Evolutionary conservation across 1,140 invertebrate genomes (phyloP).

Genomic region (Drosophila pseudoananassae): DNA sequence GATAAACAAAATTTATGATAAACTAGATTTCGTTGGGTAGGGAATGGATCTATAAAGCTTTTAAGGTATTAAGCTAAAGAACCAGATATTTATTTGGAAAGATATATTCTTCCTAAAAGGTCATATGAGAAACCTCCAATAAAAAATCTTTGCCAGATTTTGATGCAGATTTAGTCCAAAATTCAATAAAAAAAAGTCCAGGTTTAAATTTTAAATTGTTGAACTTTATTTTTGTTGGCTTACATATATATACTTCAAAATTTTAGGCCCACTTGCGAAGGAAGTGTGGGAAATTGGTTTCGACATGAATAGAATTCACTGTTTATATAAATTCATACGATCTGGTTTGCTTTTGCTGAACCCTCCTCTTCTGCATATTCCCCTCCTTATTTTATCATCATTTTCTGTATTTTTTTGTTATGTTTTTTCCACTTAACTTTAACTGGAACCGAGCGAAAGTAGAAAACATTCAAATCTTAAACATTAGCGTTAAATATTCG

Average conservation of each 20-base stretch:
- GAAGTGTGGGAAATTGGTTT: conserved; percentile 71
- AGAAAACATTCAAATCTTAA: conserved; percentile 65
- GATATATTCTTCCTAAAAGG: not conserved
- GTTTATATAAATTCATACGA: conserved; percentile 53
- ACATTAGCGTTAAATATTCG: conserved; percentile 65
- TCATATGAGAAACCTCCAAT: too few species aligned
- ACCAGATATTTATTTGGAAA: too few species aligned
- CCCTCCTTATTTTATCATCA: conserved; percentile 12
- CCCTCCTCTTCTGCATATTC: conserved; percentile 6
- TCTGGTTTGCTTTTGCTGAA: conserved; percentile 25
- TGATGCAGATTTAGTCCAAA: too few species aligned
- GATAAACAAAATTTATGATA: too few species aligned
- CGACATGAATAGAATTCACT: conserved; percentile 63
- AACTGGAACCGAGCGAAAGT: conserved; percentile 52
- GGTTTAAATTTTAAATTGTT: conserved; percentile 68
- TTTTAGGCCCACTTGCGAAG: conserved; percentile 70
- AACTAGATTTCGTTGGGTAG: too few species aligned
- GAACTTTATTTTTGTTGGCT: conserved; percentile 78
- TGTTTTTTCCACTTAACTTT: conserved; percentile 41
- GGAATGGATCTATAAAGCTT: too few species aligned
- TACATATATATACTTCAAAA: conserved; percentile 77
- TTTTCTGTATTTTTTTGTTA: conserved; percentile 14
- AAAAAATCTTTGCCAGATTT: too few species aligned
- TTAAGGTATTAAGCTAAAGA: too few species aligned
- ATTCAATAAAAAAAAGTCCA: not conserved